Evolutionary conservation across 2,888 invertebrate species (phyloP).

Genomic region (Idaea aversata): DNA sequence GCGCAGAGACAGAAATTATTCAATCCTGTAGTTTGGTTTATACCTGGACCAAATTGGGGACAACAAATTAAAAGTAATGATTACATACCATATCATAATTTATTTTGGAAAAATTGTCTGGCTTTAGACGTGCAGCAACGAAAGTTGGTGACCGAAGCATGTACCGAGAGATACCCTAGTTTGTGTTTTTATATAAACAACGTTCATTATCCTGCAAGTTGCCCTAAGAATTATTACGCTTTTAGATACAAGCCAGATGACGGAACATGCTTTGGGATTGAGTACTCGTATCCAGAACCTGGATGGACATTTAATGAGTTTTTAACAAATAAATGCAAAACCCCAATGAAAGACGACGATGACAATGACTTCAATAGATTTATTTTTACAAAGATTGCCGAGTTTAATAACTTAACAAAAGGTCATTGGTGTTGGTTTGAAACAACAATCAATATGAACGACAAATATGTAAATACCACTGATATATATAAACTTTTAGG

Average conservation of each 20-base stretch:
- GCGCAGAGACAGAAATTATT: constrained; percentile 61
- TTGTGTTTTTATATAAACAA: constrained; percentile 67
- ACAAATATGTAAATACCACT: constrained; percentile 12
- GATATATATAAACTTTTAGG: constrained; percentile 13
- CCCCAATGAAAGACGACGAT: constrained; percentile 47
- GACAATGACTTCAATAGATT: constrained; percentile 44
- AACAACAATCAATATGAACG: constrained; percentile 16
- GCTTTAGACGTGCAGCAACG: constrained; percentile 49
- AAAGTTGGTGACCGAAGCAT: constrained; percentile 49
- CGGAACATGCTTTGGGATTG: constrained; percentile 63
- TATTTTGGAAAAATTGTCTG: constrained; percentile 56
- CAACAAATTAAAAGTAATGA: constrained; percentile 37
- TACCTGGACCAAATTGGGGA: constrained; percentile 74
- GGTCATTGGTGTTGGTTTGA: constrained; percentile 63
- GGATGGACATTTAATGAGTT: constrained; percentile 53
- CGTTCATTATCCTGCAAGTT: constrained; percentile 53
- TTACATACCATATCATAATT: constrained; percentile 34
- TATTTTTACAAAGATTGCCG: constrained; percentile 59
- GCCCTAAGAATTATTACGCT: constrained; percentile 61
- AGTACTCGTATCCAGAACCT: constrained; percentile 35
- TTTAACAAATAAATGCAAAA: constrained; percentile 44
- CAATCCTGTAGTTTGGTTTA: constrained; percentile 66
- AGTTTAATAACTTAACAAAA: constrained; percentile 39
- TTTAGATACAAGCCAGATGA: constrained; percentile 57
- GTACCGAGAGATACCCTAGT: constrained; percentile 52